Evolutionary conservation across 2,113 vertebrate species (phyloP).

Genomic region (Solea solea): DNA sequence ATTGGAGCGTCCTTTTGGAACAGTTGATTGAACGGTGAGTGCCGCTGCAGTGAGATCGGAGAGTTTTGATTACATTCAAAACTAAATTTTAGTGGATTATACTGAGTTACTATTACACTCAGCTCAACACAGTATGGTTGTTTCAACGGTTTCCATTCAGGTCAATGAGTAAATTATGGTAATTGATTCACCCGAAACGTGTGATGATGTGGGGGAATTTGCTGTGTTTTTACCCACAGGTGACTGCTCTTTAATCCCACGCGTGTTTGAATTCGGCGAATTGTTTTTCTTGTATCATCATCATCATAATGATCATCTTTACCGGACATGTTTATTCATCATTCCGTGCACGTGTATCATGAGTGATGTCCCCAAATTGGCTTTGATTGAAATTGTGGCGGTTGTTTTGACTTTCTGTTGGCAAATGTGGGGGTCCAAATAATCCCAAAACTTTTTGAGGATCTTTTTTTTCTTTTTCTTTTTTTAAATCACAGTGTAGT

Average conservation of each 20-base stretch:
- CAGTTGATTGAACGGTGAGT: conserved; percentile 57
- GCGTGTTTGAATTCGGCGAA: conserved; percentile 30
- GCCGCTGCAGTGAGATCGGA: background rate
- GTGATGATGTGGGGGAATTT: conserved; percentile 42
- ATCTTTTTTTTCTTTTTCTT: background rate
- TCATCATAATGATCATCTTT: conserved; percentile 19
- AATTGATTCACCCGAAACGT: conserved; percentile 9
- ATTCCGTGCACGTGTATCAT: conserved; percentile 18
- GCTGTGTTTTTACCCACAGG: conserved; percentile 9
- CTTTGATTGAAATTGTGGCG: background rate
- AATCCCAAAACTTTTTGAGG: background rate
- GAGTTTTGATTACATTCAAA: conserved; percentile 23
- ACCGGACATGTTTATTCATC: conserved; percentile 40
- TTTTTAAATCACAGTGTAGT: too few species aligned
- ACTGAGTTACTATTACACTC: background rate
- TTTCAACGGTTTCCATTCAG: background rate
- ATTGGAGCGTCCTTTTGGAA: background rate
- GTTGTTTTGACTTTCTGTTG: background rate
- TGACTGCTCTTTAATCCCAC: conserved; percentile 43
- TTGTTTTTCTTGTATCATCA: conserved; percentile 11
- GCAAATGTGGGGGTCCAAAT: background rate
- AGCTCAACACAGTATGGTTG: background rate
- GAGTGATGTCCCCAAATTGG: background rate
- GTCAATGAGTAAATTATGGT: conserved; percentile 11
- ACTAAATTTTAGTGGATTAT: too few species aligned